A percentile compares a stretch with the other conserved stretches of the same genome.
Evolutionary conservation across 2,113 vertebrate genomes (phyloP).

Genomic region (Panthera tigris): DNA sequence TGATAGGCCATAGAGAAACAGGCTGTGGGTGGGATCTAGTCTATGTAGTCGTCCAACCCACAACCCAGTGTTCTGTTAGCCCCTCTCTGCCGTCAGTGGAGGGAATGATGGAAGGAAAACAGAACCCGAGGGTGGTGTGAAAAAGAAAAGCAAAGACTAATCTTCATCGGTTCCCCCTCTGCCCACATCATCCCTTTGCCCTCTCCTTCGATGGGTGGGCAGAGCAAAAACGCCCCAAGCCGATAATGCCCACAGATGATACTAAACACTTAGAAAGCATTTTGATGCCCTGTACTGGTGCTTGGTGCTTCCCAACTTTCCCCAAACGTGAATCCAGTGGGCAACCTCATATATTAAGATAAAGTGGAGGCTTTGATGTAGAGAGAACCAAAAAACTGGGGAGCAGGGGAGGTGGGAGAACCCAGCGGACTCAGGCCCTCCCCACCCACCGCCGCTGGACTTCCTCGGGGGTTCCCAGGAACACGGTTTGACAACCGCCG

Average conservation of each 20-base stretch:
- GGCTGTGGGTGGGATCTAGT: fast-evolving
- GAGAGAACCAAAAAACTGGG: background rate
- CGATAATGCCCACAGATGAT: background rate
- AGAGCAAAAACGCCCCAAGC: background rate
- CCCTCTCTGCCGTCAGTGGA: background rate
- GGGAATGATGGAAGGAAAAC: background rate
- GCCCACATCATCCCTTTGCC: background rate
- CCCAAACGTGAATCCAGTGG: background rate
- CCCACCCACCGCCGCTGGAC: too few species aligned
- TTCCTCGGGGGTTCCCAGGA: background rate
- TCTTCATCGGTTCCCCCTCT: background rate
- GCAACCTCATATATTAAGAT: background rate
- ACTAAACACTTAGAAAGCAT: background rate
- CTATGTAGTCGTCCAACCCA: background rate
- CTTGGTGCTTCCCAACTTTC: background rate
- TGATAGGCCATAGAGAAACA: background rate
- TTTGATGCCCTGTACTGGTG: background rate
- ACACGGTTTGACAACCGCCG: background rate
- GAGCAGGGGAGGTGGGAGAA: background rate
- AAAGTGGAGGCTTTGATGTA: background rate
- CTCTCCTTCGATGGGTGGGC: background rate
- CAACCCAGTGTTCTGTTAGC: too few species aligned
- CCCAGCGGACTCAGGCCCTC: background rate
- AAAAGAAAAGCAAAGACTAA: background rate
- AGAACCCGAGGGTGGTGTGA: background rate